phyloP scores from a whole-genome alignment of 1,140 invertebrate species.

The Musca vetustissima region DNA sequence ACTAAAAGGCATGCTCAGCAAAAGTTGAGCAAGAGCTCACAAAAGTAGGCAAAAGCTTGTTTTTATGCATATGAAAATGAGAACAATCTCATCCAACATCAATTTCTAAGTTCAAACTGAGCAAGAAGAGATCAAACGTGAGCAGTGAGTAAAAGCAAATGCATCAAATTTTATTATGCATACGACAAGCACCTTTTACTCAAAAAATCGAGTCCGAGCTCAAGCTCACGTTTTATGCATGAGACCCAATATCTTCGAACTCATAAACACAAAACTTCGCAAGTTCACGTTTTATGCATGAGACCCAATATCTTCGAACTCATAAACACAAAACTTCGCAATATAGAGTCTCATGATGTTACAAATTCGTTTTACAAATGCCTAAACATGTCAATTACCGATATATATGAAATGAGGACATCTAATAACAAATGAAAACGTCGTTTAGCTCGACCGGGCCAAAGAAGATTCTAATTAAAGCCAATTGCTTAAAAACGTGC shows the following conservation, averaged over 20 bases:
- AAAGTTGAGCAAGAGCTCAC: not conserved
- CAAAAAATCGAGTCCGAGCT: conserved; percentile 1
- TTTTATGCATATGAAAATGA: conserved; percentile 12
- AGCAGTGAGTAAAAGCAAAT: conserved; percentile 7
- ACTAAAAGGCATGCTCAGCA: conserved; percentile 11
- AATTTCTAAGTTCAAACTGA: not conserved
- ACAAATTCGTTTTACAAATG: too few species aligned
- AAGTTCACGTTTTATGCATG: too few species aligned
- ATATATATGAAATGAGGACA: too few species aligned
- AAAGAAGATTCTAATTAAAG: too few species aligned
- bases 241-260: not conserved
- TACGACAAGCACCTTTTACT: conserved; percentile 5
- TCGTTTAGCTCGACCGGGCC: too few species aligned
- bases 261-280: too few species aligned
- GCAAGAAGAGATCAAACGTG: not conserved
- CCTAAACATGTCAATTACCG: too few species aligned
- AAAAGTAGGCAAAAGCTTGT: not conserved
- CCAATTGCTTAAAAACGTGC: too few species aligned
- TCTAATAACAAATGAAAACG: too few species aligned
- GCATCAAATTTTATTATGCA: conserved; percentile 19
- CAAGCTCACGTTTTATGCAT: conserved; percentile 8
- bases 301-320: too few species aligned
- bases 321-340: too few species aligned
- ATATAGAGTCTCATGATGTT: too few species aligned
- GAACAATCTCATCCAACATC: not conserved